A percentile compares a stretch with the other conserved stretches of the same genome.
Conservation (phyloP, 2,888 invertebrate genomes). For the Diarsia brunnea region DNA sequence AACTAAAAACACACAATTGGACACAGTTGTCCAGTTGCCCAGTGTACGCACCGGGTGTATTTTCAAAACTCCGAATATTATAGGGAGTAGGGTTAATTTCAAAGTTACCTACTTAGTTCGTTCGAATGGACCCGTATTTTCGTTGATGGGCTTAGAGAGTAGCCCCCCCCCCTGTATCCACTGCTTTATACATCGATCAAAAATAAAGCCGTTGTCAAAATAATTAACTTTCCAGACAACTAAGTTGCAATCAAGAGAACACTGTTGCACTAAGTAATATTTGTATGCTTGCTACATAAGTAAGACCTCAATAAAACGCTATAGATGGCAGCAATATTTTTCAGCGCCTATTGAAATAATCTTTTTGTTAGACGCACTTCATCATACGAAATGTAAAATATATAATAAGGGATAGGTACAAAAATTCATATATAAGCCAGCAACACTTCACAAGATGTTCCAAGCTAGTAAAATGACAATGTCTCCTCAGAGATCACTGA, state of each 20-base stretch:
- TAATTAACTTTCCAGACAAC: not conserved
- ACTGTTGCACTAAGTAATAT: not conserved
- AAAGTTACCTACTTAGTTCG: too few relatives aligned
- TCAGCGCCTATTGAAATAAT: not conserved
- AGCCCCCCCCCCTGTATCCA: too few relatives aligned
- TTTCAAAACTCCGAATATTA: too few relatives aligned
- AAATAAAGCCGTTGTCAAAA: not conserved
- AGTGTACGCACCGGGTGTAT: too few relatives aligned
- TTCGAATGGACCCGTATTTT: too few relatives aligned
- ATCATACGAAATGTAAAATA: not conserved
- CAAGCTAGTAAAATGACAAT: constrained; percentile 28
- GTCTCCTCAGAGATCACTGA: constrained; percentile 30
- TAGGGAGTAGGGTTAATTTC: too few relatives aligned
- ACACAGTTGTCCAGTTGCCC: too few relatives aligned
- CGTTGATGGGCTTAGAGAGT: too few relatives aligned
- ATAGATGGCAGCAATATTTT: not conserved
- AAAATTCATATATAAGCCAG: not conserved
- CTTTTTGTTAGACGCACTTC: not conserved
- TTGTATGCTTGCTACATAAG: not conserved
- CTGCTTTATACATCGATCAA: not conserved
- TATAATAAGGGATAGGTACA: not conserved
- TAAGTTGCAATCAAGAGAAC: not conserved
- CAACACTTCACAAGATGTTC: constrained; percentile 22
- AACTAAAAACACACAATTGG: too few relatives aligned
- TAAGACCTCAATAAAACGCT: not conserved